Evolutionary conservation across 2,888 invertebrate species (phyloP).

Genomic region (Euplexia lucipara): DNA sequence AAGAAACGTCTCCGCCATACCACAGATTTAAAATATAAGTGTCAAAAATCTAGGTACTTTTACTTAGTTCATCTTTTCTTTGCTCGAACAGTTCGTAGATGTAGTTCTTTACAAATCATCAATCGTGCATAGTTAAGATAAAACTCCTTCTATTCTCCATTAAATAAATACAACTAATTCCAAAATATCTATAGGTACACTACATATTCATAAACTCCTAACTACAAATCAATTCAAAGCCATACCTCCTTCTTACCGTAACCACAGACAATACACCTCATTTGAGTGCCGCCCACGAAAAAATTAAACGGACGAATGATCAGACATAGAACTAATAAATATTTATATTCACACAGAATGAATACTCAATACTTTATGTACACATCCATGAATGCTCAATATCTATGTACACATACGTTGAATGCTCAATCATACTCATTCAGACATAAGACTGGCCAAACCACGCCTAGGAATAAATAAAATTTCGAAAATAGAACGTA

Average conservation of each 20-base stretch:
- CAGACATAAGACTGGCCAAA: constrained; percentile 76
- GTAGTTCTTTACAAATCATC: no score
- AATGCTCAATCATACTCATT: constrained; percentile 60
- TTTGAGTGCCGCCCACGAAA: constrained; percentile 57
- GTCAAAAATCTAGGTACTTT: no score
- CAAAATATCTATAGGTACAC: not conserved
- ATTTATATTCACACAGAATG: constrained; percentile 49
- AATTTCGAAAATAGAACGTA: constrained; percentile 83
- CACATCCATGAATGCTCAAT: constrained; percentile 32
- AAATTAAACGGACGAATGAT: constrained; percentile 57
- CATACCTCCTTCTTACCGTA: constrained; percentile 16
- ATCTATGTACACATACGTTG: constrained; percentile 42
- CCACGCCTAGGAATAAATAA: constrained; percentile 88
- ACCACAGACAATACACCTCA: constrained; percentile 40
- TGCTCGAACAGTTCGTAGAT: no score
- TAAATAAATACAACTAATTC: constrained; percentile 1
- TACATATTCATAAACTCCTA: constrained; percentile 8
- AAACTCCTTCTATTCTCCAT: no score
- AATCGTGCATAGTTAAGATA: no score
- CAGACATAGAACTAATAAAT: constrained; percentile 60
- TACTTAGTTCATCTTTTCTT: no score
- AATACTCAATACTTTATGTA: constrained; percentile 37
- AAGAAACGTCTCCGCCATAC: no score
- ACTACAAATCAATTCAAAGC: constrained; percentile 27
- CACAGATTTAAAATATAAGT: no score